Conservation (phyloP, 2,113 vertebrate genomes). For the Glaucomys volans region DNA sequence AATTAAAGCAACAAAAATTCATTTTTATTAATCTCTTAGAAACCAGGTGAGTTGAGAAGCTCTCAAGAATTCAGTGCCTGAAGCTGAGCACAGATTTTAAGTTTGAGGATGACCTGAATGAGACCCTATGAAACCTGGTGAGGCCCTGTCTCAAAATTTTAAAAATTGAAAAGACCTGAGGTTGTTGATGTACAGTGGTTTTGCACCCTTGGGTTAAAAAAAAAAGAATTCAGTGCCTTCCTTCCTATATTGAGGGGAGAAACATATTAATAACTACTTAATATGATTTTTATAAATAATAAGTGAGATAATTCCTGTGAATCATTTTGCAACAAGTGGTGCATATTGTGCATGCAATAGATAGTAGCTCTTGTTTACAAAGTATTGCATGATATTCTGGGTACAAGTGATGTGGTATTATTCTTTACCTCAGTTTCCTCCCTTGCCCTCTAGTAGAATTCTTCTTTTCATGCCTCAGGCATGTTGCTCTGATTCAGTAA, state of each 20-base stretch:
- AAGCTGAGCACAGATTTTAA: no score
- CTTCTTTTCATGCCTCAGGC: not conserved
- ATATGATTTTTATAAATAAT: not conserved
- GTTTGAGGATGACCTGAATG: no score
- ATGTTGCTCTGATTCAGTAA: not conserved
- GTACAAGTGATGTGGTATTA: not conserved
- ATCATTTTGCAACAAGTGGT: not conserved
- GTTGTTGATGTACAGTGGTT: no score
- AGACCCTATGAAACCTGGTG: no score
- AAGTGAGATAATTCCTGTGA: not conserved
- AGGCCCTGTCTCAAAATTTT: no score
- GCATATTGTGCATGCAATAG: not conserved
- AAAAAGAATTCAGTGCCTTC: no score
- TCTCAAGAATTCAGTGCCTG: not conserved
- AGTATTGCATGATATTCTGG: not conserved
- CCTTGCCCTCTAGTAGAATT: not conserved
- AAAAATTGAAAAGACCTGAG: no score
- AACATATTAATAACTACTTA: not conserved
- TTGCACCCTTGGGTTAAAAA: no score
- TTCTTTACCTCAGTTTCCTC: not conserved
- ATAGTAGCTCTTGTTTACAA: not conserved
- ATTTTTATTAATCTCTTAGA: constrained; percentile 11
- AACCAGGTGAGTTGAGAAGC: not conserved
- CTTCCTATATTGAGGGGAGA: not conserved
- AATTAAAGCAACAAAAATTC: not conserved